Percentiles rank a stretch among this genome's conserved stretches.
These are phyloP conservation scores for Dryoscopus gambensis DNA, from an alignment of 2,113 vertebrate species.

Conservation along the genomic window DNA sequence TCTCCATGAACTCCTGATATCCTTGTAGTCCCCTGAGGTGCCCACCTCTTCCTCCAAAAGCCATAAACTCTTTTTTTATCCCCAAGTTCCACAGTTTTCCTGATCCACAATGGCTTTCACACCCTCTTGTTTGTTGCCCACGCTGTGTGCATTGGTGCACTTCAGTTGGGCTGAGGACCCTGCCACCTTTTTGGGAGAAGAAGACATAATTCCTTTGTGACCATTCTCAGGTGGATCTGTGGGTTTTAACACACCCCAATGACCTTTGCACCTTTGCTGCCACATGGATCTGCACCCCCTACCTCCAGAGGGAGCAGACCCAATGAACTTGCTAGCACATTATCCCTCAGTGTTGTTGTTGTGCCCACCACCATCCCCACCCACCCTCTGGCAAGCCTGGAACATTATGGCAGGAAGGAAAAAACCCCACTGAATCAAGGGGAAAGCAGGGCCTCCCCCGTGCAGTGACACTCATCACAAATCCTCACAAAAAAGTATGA, in stretches of 20 bases:
- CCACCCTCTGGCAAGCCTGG: background rate
- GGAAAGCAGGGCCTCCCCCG: background rate
- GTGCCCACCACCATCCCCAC: background rate
- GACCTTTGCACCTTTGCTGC: background rate
- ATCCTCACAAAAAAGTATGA: background rate
- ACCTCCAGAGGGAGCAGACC: background rate
- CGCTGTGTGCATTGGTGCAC: background rate
- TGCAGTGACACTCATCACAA: background rate
- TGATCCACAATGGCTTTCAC: background rate
- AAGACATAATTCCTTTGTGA: background rate
- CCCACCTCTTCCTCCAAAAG: background rate
- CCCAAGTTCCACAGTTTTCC: background rate
- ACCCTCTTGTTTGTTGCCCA: background rate
- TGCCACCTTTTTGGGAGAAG: background rate
- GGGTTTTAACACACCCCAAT: background rate
- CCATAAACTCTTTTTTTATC: background rate
- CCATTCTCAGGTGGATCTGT: background rate
- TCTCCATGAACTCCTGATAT: background rate
- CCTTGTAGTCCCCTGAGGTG: background rate
- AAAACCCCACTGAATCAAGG: background rate
- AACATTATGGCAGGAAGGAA: background rate
- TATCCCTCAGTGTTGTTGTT: fast-evolving
- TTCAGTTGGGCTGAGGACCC: background rate
- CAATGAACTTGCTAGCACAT: background rate
- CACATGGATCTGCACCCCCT: background rate